Evolutionary conservation across 2,113 vertebrate genomes (phyloP), one percentile per base, ranked within the genome.

Genomic region (Neopipo cinnamomea): DNA sequence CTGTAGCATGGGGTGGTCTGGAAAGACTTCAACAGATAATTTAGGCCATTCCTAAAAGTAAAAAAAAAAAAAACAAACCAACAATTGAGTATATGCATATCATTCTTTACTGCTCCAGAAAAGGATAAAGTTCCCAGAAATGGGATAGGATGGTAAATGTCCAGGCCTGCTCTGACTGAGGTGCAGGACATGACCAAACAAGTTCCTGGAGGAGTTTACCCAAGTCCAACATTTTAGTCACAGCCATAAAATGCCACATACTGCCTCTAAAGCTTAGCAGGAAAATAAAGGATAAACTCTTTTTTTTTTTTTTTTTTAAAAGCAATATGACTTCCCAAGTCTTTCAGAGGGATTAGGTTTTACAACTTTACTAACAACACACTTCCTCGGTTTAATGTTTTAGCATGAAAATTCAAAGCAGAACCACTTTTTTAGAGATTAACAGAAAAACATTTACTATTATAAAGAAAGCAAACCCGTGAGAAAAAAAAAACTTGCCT

Each of bases 1-100:
- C 52, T 89, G 56, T 46, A 89, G 78, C 30, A 55, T 6, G 1
- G 84, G 52, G 84, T 91, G 84, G 77, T 81, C 93, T 93, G 84
- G 77, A 87, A 88, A 70, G 41, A 37, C 79, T 73, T 86, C 62
- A 86, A 42, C 42, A 93, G 35, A 52, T 28, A 44, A 70, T 70
- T 83, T 30, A 89, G 28, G 23, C 86, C n/a, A 65, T 44, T 88
- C 19, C 41, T 65, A 47, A 66, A 77, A 81, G 28, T 66, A 37
- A 42, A 37, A 33, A 19, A 30, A 55, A 33, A 22, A 56, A 7
- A n/a, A 66, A 58, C 11, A 44, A 46, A 46, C n/a, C n/a, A n/a
- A 49, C 24, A 44, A 42, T 0, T 4, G 6, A 73, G 11, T 6
- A 53, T 23, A 72, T 2, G 0, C 6, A 39, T 39, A 77, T 68